Evolutionary conservation across 2,113 vertebrate genomes (phyloP).

Genomic region (Callaeas wilsoni): DNA sequence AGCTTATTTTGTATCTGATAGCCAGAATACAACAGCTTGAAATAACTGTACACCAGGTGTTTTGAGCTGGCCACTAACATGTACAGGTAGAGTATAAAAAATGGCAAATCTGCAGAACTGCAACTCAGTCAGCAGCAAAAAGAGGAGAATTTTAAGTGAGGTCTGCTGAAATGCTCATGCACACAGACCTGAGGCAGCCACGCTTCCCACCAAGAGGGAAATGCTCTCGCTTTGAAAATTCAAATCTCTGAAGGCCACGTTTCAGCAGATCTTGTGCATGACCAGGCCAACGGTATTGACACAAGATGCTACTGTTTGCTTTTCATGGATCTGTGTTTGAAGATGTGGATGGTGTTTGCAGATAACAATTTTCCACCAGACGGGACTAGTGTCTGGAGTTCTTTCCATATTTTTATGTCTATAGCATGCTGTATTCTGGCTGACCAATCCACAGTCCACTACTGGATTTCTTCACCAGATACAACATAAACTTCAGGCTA

Average conservation of each 20-base stretch:
- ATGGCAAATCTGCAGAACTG: not conserved
- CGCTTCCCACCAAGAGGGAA: not conserved
- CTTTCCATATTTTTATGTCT: constrained; percentile 36
- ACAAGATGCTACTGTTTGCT: constrained; percentile 24
- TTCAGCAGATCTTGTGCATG: not conserved
- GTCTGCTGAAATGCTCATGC: not conserved
- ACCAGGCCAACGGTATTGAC: not conserved
- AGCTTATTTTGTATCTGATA: not conserved
- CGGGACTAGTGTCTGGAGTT: constrained; percentile 11
- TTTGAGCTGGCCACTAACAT: not conserved
- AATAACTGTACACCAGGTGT: not conserved
- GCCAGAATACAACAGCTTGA: not conserved
- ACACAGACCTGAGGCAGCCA: not conserved
- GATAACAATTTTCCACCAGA: constrained; percentile 47
- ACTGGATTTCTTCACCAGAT: constrained; percentile 47
- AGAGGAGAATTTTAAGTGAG: not conserved
- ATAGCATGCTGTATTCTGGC: not conserved
- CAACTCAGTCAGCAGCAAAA: not conserved
- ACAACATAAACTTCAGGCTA: not conserved
- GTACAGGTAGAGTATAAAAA: not conserved
- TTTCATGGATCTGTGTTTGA: constrained; percentile 15
- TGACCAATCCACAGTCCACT: not conserved
- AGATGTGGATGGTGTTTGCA: constrained; percentile 29
- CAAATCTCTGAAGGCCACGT: not conserved
- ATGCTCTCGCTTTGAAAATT: constrained; percentile 1